Evolutionary conservation across 2,113 vertebrate genomes (phyloP).

Genomic region (Danio rerio): DNA sequence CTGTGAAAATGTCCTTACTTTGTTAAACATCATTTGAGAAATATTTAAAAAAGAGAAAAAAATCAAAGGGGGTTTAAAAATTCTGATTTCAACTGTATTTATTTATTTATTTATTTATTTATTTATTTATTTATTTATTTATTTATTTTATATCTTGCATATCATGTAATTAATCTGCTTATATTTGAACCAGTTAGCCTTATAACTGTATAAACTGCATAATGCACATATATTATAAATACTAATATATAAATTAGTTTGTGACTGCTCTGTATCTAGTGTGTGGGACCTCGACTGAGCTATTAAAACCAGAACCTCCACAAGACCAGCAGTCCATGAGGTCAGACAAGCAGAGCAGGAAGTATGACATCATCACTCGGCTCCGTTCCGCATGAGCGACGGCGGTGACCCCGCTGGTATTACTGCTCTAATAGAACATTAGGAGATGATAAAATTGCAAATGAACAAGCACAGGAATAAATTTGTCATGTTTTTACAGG

Average conservation of each 20-base stretch:
- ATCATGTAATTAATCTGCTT: too few species aligned
- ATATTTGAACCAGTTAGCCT: too few species aligned
- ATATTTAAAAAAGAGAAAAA: too few species aligned
- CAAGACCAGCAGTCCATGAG: constrained; percentile 60
- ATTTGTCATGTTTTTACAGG: constrained; percentile 65
- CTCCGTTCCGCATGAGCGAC: constrained; percentile 65
- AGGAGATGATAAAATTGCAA: constrained; percentile 75
- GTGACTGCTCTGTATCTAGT: neutral
- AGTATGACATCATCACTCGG: constrained; percentile 78
- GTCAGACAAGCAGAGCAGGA: constrained; percentile 68
- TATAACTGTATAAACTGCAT: too few species aligned
- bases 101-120: too few species aligned
- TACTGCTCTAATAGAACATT: constrained; percentile 76
- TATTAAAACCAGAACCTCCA: constrained; percentile 64
- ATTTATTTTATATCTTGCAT: too few species aligned
- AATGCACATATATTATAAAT: too few species aligned
- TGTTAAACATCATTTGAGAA: too few species aligned
- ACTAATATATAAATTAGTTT: neutral
- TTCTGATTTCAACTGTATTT: too few species aligned
- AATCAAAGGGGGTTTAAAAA: too few species aligned
- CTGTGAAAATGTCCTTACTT: too few species aligned
- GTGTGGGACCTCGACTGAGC: constrained; percentile 46
- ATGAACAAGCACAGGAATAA: constrained; percentile 70
- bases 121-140: too few species aligned
- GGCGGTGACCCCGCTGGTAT: constrained; percentile 67